Evolutionary conservation across 2,888 invertebrate species (phyloP), one percentile per base, ranked within the genome.

Genomic region (Eupithecia insigniata): DNA sequence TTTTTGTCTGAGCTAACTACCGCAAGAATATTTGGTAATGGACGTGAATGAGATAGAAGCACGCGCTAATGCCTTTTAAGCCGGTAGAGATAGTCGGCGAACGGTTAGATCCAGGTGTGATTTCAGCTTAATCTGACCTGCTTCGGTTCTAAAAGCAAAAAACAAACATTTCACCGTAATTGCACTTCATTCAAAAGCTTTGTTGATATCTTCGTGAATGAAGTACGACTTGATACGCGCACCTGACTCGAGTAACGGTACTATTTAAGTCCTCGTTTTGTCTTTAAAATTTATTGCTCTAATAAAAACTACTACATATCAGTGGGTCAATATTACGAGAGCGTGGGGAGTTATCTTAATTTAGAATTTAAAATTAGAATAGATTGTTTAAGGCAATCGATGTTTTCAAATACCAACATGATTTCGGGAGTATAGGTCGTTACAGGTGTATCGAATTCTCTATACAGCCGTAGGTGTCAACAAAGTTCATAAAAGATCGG

Each of bases 1-100:
- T 85, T 90, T 87, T 88, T 87, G 86, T 89, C 87, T 81, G 84
- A 83, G 86, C 83, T 87, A 87, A 88, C 85, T 85, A 88, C 86
- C 82, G 87, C 85, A 87, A 88, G 84, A 82, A 83, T 83, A 87
- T 90, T 90, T 86, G 83, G 84, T 89, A 89, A 88, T 88, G 84
- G 84, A 85, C 76, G 82, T 82, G 82, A 83, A 87, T 82, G 79
- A 79, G 79, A 81, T 79, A 73, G 73, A 79, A 78, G 81, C 81
- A 83, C 81, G 79, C 79, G 79, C 78, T 79, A 77, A 79, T 77
- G 73, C 78, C 28, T 78, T 71, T 72, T 66, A 74, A 76, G 71
- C 69, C 65, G 66, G 69, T 75, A 71, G 69, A 77, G 67, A 73
- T 76, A 73, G 69, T 69, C 72, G 71, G 67, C 66, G 66, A 39